Evolutionary conservation across 2,797 vertebrate species (phyloP).

Genomic region (Lepilemur ruficaudatus): DNA sequence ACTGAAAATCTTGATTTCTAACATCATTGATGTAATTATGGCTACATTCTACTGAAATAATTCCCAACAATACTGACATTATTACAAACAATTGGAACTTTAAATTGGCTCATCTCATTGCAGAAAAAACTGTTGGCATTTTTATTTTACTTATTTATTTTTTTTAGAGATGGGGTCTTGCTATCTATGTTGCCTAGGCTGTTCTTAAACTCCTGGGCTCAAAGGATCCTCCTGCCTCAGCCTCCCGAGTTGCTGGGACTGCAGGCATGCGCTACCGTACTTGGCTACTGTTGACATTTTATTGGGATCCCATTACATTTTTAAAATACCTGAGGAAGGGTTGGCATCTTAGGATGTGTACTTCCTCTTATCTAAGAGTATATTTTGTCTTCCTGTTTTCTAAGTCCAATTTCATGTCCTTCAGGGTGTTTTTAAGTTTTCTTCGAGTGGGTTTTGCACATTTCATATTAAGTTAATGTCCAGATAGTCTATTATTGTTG

Average conservation of each 20-base stretch:
- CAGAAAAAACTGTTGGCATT: not conserved
- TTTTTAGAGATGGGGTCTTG: not conserved
- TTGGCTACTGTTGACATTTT: not conserved
- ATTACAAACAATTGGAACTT: not conserved
- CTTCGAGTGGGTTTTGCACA: not conserved
- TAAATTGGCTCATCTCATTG: not conserved
- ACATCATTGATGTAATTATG: not conserved
- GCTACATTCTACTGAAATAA: not conserved
- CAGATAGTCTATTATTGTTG: too few relatives aligned
- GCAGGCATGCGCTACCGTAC: rapidly evolving
- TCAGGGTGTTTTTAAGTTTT: not conserved
- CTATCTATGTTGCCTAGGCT: not conserved
- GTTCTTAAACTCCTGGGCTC: not conserved
- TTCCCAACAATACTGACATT: not conserved
- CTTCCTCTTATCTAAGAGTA: not conserved
- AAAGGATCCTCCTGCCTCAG: not conserved
- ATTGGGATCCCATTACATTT: not conserved
- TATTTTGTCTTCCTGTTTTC: not conserved
- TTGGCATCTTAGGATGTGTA: not conserved
- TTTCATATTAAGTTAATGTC: not conserved
- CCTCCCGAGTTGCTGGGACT: not conserved
- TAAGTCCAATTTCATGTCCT: not conserved
- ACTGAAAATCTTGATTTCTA: not conserved
- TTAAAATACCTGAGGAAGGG: not conserved
- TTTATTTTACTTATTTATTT: not conserved